These are phyloP conservation scores for Virgularia gustaviana DNA, from an alignment of 92 coral and sea anemone species.

Conservation along the genomic window DNA sequence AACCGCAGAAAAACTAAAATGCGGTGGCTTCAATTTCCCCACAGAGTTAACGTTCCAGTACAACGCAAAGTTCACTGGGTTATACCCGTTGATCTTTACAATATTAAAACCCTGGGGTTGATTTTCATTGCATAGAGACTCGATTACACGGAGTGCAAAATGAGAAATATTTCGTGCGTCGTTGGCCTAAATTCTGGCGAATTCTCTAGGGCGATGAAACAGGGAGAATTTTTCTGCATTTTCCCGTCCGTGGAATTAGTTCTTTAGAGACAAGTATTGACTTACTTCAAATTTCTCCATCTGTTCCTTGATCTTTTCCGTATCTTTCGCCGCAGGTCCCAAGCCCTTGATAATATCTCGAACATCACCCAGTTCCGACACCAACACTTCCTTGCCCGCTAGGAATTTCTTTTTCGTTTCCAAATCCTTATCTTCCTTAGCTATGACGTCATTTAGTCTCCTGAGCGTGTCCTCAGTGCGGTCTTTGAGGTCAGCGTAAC, in stretches of 20 bases:
- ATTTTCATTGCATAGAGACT: not conserved
- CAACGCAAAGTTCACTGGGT: no score
- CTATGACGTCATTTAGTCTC: constrained; percentile 15
- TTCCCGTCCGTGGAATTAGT: no score
- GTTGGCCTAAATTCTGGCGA: no score
- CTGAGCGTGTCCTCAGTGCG: constrained; percentile 16
- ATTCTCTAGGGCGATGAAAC: not conserved
- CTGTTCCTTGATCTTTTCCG: constrained; percentile 28
- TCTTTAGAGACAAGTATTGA: no score
- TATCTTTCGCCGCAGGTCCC: constrained; percentile 31
- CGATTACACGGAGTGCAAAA: not conserved
- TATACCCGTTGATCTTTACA: no score
- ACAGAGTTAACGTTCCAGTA: no score
- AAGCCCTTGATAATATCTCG: constrained; percentile 6
- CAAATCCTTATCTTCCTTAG: constrained; percentile 6
- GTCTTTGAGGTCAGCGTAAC: constrained; percentile 36
- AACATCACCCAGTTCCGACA: constrained; percentile 2
- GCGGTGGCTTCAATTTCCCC: no score
- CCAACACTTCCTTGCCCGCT: constrained; percentile 14
- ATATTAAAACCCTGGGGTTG: no score
- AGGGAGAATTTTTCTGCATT: not conserved
- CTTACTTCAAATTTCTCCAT: constrained; percentile 29
- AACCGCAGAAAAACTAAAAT: no score
- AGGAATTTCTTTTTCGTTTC: constrained; percentile 22
- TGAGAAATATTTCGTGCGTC: no score